Percentiles rank a stretch among this genome's conserved stretches.
Evolutionary conservation across 1,140 invertebrate species (phyloP).

Genomic region (Rhizoglyphus robini): DNA sequence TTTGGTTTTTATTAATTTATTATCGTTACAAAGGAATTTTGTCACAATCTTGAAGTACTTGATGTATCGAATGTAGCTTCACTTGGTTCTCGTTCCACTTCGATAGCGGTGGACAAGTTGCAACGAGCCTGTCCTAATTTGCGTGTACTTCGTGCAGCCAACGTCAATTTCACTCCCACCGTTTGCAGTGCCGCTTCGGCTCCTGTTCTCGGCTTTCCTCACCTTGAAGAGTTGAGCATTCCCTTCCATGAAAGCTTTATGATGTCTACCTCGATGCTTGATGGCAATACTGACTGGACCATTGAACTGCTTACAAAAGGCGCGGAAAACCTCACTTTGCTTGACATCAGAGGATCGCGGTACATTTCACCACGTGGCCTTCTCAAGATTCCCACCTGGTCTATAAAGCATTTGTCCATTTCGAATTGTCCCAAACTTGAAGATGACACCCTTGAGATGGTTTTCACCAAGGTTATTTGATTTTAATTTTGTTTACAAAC

Average conservation of each 20-base stretch:
- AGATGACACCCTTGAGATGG: slow-evolving; percentile 1
- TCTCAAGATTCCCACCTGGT: slow-evolving; percentile 20
- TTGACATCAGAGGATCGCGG: slow-evolving; percentile 20
- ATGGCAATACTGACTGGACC: slow-evolving; percentile 11
- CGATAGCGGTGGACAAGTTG: slow-evolving; percentile 15
- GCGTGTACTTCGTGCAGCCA: slow-evolving; percentile 17
- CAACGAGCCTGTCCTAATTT: slow-evolving; percentile 17
- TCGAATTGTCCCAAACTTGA: slow-evolving; percentile 18
- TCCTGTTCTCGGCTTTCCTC: neutral
- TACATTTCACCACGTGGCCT: slow-evolving; percentile 9
- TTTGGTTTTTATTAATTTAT: slow-evolving; percentile 22
- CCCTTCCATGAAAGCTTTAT: slow-evolving; percentile 7
- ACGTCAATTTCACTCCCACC: slow-evolving; percentile 9
- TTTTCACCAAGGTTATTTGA: slow-evolving; percentile 15
- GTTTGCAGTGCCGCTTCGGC: neutral
- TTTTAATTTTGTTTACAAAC: neutral
- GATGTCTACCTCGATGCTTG: neutral
- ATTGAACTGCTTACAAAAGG: slow-evolving; percentile 17
- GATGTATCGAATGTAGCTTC: slow-evolving; percentile 20
- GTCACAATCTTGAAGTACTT: slow-evolving; percentile 15
- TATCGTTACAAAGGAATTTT: slow-evolving; percentile 39
- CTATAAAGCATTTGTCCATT: slow-evolving; percentile 21
- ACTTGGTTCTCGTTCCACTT: neutral
- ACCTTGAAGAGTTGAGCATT: slow-evolving; percentile 21
- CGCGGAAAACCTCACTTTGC: slow-evolving; percentile 20